These are phyloP conservation scores for Phodopus roborovskii DNA, from an alignment of 2,113 vertebrate genomes.

Conservation along the genomic window DNA sequence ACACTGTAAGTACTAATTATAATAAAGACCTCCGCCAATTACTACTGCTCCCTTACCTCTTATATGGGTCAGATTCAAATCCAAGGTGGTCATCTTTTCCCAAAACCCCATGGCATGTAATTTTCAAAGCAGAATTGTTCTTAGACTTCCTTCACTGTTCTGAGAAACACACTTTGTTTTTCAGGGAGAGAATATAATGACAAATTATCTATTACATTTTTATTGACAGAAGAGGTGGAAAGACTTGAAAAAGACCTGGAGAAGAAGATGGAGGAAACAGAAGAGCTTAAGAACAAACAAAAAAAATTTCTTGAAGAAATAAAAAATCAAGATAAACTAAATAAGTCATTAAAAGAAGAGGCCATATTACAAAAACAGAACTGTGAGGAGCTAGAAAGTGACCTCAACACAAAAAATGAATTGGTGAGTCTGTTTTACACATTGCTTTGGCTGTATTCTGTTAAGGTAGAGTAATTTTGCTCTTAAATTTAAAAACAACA, in stretches of 20 bases:
- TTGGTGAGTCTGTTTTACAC: slow-evolving; percentile 85
- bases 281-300: slow-evolving; percentile 85
- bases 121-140: slow-evolving; percentile 33
- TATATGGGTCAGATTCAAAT: slow-evolving; percentile 22
- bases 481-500: slow-evolving; percentile 30
- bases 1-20: neutral
- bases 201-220: slow-evolving; percentile 45
- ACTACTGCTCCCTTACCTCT: neutral
- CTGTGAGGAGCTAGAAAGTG: slow-evolving; percentile 85
- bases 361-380: slow-evolving; percentile 84
- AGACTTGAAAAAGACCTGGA: slow-evolving; percentile 90
- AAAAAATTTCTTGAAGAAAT: slow-evolving; percentile 85
- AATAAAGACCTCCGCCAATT: neutral
- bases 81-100: neutral
- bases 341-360: slow-evolving; percentile 87
- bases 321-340: slow-evolving; percentile 86
- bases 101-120: neutral
- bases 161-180: slow-evolving; percentile 38
- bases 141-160: slow-evolving; percentile 48
- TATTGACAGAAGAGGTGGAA: slow-evolving; percentile 89
- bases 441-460: neutral
- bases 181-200: slow-evolving; percentile 32
- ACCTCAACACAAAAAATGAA: slow-evolving; percentile 89
- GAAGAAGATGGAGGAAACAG: slow-evolving; percentile 84
- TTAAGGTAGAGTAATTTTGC: slow-evolving; percentile 30